A percentile compares a stretch with the other conserved stretches of the same genome.
phyloP scores from a whole-genome alignment of 2,888 invertebrate species.

The Patella ulyssiponensis region DNA sequence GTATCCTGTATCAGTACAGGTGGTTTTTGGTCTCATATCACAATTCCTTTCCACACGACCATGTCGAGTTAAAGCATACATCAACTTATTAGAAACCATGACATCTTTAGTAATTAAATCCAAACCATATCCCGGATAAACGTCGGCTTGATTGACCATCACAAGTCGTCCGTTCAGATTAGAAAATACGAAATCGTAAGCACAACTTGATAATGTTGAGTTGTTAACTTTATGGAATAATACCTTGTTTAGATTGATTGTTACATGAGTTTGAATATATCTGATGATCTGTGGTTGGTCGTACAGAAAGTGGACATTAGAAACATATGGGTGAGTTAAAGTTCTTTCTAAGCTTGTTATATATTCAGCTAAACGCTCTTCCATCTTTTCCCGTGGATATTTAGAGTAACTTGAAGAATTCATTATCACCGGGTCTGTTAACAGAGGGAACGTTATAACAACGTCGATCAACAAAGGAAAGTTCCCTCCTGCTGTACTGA shows the following conservation, averaged over 20 bases:
- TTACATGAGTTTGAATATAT: background rate
- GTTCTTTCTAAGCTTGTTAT: conserved; percentile 11
- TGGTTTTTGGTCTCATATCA: background rate
- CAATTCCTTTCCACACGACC: conserved; percentile 7
- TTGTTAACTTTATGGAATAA: too few relatives aligned
- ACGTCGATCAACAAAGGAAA: too few relatives aligned
- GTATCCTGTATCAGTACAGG: background rate
- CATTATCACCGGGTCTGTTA: too few relatives aligned
- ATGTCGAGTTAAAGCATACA: conserved; percentile 10
- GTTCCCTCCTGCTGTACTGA: too few relatives aligned
- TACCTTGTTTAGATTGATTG: too few relatives aligned
- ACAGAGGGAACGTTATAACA: too few relatives aligned
- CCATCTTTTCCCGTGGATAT: too few relatives aligned
- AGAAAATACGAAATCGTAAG: conserved; percentile 17
- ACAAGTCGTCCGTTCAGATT: conserved; percentile 16
- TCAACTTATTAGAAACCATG: conserved; percentile 10
- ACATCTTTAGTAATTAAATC: background rate
- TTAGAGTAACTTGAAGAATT: too few relatives aligned
- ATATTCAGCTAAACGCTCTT: conserved; percentile 14
- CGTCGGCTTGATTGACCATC: conserved; percentile 11
- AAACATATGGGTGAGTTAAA: background rate
- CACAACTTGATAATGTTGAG: too few relatives aligned
- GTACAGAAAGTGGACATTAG: conserved; percentile 15
- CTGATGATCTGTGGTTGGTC: conserved; percentile 10
- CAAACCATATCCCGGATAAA: conserved; percentile 9